Evolutionary conservation across 2,113 vertebrate species (phyloP).

Genomic region (Scytalopus superciliaris): DNA sequence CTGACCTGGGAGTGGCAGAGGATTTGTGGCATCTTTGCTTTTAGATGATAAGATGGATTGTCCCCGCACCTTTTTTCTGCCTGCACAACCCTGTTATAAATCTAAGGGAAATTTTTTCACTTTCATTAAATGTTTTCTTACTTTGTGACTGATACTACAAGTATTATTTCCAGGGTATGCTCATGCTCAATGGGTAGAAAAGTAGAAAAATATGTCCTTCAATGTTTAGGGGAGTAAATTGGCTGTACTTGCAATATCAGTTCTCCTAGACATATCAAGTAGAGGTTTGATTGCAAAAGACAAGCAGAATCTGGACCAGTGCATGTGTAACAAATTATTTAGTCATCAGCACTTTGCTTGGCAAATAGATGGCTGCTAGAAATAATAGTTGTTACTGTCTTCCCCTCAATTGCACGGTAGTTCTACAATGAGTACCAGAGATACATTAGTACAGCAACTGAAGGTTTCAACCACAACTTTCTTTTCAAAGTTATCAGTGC

Average conservation of each 20-base stretch:
- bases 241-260: neutral
- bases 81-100: neutral
- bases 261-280: neutral
- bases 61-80: neutral
- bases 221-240: neutral
- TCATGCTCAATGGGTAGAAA: neutral
- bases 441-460: neutral
- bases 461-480: conserved; percentile 3
- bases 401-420: neutral
- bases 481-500: conserved; percentile 27
- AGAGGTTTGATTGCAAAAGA: conserved; percentile 36
- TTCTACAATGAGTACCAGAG: conserved; percentile 16
- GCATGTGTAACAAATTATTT: conserved; percentile 45
- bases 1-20: neutral
- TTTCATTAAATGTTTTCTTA: neutral
- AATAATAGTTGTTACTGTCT: conserved; percentile 24
- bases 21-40: neutral
- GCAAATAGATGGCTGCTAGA: conserved; percentile 33
- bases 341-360: conserved; percentile 31
- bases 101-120: neutral
- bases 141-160: neutral
- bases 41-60: neutral
- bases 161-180: neutral
- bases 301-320: conserved; percentile 3
- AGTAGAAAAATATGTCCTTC: neutral